Base-by-base conservation (phyloP, 2,797 vertebrate species). In the Cyprinodon diabolis region DNA sequence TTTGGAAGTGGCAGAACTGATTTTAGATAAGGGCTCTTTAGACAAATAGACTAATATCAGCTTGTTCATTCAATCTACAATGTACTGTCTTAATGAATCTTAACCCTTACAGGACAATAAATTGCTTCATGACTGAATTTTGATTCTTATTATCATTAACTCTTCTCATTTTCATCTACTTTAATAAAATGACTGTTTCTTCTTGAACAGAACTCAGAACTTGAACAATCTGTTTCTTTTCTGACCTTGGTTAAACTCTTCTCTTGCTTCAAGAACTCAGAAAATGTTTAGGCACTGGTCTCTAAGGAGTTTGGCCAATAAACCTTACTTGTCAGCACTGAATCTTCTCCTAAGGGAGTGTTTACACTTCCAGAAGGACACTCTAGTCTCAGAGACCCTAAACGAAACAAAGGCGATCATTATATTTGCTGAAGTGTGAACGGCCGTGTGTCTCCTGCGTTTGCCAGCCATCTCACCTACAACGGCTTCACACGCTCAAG, bases 311-410 rank as follows among this genome's bases (percentile, higher is more conserved):
- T 89, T 80, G 86, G 76, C 88, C 75, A 23, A 70, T 88, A 88
- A 89, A 90, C 90, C 90, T 87, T 81, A 76, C 78, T 82, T 83
- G 87, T 86, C 92, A 90, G 74, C 76, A 67, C 74, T 0, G 45
- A 76, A 72, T 80, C 68, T 84, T 80, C 83, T 79, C 68, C 66
- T n/a, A 48, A 80, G 69, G 69, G 68, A 67, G 69, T 76, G 67
- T 74, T 80, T 72, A 82, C 7, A 48, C n/a, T 45, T 81, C 72
- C 73, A 67, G 52, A 80, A 45, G 63, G 71, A 37, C 71, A 84
- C 62, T 72, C 86, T 75, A 80, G 56, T 73, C 40, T 55, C 54
- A 66, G 66, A 69, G 62, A 79, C 52, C 62, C 45, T 67, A 57
- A 71, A 82, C 67, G 25, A 81, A 87, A 86, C 79, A 83, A 85